These are phyloP conservation scores for Argyresthia albistria DNA, from an alignment of 2,888 invertebrate genomes.

Conservation along the genomic window DNA sequence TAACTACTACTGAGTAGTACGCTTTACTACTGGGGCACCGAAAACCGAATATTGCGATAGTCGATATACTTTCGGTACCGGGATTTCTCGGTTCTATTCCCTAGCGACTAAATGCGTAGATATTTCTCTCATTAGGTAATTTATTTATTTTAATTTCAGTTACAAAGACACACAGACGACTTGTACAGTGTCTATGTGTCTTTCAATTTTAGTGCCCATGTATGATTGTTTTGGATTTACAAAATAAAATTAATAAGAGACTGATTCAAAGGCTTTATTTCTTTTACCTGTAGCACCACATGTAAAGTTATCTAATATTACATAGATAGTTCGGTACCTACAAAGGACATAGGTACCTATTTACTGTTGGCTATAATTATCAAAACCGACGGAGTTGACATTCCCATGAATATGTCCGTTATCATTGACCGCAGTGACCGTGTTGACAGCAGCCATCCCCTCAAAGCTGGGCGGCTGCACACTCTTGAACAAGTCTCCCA, in stretches of 20 bases:
- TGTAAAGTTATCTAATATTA: neutral
- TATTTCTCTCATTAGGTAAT: no score
- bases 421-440: conserved; percentile 35
- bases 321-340: no score
- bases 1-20: conserved; percentile 26
- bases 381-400: conserved; percentile 29
- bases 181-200: conserved; percentile 40
- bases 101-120: no score
- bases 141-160: neutral
- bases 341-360: neutral
- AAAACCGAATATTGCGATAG: neutral
- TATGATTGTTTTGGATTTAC: neutral
- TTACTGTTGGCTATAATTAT: conserved; percentile 17
- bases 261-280: conserved; percentile 11
- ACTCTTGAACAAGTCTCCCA: conserved; percentile 27
- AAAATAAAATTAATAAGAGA: conserved; percentile 26
- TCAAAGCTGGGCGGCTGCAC: conserved; percentile 24
- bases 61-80: no score
- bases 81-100: no score
- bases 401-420: conserved; percentile 41
- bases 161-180: conserved; percentile 42
- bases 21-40: neutral
- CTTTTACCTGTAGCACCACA: conserved; percentile 1
- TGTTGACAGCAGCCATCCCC: conserved; percentile 22
- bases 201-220: conserved; percentile 19